A percentile compares a stretch with the other conserved stretches of the same genome.
Conservation (phyloP, 2,797 vertebrate species). For the Nannoperca australis region DNA sequence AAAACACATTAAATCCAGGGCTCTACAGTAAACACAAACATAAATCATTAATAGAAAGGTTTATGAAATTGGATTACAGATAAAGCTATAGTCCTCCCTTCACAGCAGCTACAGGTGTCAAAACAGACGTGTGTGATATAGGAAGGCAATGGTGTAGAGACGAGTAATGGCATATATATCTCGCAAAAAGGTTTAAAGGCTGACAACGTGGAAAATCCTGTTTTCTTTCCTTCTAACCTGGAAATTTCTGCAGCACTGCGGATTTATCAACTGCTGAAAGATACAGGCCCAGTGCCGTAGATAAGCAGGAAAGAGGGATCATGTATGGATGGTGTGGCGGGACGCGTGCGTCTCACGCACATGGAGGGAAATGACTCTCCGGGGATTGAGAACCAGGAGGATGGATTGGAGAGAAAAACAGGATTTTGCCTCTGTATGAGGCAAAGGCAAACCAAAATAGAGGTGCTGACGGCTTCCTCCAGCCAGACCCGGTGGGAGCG, state of each 20-base stretch:
- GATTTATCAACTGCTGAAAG: constrained; percentile 67
- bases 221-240: constrained; percentile 57
- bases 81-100: background rate
- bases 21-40: background rate
- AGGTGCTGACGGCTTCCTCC: constrained; percentile 82
- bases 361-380: constrained; percentile 62
- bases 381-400: constrained; percentile 71
- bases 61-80: background rate
- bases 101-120: constrained; percentile 64
- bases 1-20: background rate
- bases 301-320: constrained; percentile 75
- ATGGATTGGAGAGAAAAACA: constrained; percentile 75
- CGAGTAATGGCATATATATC: constrained; percentile 45
- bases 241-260: constrained; percentile 40
- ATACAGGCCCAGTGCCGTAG: constrained; percentile 40
- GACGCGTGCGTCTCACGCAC: constrained; percentile 55
- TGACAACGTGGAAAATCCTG: constrained; percentile 65
- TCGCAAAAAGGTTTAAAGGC: constrained; percentile 47
- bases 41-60: background rate
- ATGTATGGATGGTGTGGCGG: constrained; percentile 59
- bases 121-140: constrained; percentile 38
- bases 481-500: constrained; percentile 69
- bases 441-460: constrained; percentile 75
- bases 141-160: constrained; percentile 22
- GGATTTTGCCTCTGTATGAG: constrained; percentile 74